These are phyloP conservation scores for Melanerpes formicivorus DNA, from an alignment of 2,113 vertebrate species.

Conservation along the genomic window DNA sequence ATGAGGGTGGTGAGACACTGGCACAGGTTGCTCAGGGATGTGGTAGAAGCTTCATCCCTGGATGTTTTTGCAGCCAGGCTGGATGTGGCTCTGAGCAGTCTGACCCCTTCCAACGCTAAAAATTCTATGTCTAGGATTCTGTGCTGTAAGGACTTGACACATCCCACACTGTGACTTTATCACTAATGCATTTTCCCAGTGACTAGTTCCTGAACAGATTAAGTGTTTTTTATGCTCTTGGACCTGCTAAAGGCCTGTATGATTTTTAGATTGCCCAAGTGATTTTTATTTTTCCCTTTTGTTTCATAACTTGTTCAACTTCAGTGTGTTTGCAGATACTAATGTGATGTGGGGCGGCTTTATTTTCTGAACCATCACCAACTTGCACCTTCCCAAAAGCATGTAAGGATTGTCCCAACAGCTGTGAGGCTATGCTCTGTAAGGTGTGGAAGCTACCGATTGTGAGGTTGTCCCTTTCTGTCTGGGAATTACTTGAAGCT, in stretches of 20 bases:
- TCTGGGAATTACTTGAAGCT: background rate
- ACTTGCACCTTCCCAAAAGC: background rate
- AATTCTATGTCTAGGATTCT: no score
- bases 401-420: background rate
- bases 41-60: no score
- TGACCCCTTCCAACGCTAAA: no score
- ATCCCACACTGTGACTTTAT: background rate
- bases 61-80: no score
- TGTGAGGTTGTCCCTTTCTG: background rate
- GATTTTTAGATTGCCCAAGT: background rate
- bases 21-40: no score
- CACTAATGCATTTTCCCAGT: background rate
- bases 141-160: background rate
- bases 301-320: no score
- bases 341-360: background rate
- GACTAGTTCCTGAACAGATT: accelerated
- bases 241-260: background rate
- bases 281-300: background rate
- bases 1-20: no score
- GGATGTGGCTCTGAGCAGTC: no score
- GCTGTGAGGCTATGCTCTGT: background rate
- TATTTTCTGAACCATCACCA: background rate
- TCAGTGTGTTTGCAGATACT: background rate
- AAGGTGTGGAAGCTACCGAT: background rate
- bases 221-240: background rate